Evolutionary conservation across 2,888 invertebrate genomes (phyloP).

Genomic region (Eueremaeus valkanovi): DNA sequence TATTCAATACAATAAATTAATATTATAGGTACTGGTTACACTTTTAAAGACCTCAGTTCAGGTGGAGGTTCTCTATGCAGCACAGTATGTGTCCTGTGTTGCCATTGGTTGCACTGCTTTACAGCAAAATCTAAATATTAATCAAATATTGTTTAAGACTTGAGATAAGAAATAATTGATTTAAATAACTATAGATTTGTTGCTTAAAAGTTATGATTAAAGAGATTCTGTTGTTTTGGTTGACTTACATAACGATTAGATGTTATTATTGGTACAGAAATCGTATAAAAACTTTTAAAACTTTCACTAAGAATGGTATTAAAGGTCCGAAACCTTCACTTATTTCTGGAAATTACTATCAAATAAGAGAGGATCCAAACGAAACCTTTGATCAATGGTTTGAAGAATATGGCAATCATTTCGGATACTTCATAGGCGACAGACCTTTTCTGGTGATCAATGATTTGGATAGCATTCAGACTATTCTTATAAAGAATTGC

Average conservation of each 20-base stretch:
- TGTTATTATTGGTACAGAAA: slow-evolving; percentile 16
- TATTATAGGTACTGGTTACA: too few species aligned
- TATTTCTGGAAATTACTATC: slow-evolving; percentile 34
- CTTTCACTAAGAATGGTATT: slow-evolving; percentile 21
- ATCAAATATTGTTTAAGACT: too few species aligned
- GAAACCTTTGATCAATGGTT: slow-evolving; percentile 39
- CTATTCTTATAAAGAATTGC: slow-evolving; percentile 12
- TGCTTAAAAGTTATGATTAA: not conserved
- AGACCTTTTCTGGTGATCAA: slow-evolving; percentile 35
- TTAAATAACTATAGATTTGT: not conserved
- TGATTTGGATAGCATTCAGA: slow-evolving; percentile 34
- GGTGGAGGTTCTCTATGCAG: too few species aligned
- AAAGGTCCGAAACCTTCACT: slow-evolving; percentile 34
- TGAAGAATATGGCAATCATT: slow-evolving; percentile 40
- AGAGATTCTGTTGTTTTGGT: not conserved
- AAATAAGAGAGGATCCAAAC: slow-evolving; percentile 15
- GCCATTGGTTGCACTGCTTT: too few species aligned
- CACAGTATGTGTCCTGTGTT: too few species aligned
- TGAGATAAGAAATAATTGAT: too few species aligned
- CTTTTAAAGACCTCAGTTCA: too few species aligned
- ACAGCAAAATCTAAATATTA: too few species aligned
- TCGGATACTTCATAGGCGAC: slow-evolving; percentile 41
- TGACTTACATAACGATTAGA: not conserved
- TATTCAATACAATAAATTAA: too few species aligned
- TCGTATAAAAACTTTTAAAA: not conserved